A percentile compares a stretch with the other conserved stretches of the same genome.
phyloP scores from a whole-genome alignment of 2,113 vertebrate species.

The Gasterosteus nipponicus region DNA sequence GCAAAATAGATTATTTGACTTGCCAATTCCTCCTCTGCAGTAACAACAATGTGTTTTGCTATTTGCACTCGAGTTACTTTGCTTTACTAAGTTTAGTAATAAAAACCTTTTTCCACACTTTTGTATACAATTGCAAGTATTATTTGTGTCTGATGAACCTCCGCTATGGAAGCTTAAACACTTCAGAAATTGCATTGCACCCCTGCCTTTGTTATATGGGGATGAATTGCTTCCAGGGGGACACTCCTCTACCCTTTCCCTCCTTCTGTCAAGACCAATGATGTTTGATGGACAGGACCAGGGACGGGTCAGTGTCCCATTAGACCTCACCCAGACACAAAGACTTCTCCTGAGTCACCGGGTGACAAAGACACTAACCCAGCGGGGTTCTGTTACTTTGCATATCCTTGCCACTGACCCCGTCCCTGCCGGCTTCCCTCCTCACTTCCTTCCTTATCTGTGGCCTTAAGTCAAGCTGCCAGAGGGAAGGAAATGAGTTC shows the following conservation, averaged over 20 bases:
- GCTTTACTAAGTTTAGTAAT: background rate
- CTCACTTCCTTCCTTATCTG: slow-evolving; percentile 26
- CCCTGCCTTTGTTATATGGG: background rate
- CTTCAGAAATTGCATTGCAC: background rate
- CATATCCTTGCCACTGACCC: slow-evolving; percentile 24
- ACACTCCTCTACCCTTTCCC: slow-evolving; percentile 5
- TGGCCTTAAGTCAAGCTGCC: slow-evolving; percentile 51
- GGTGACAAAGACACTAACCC: slow-evolving; percentile 42
- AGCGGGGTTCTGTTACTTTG: slow-evolving; percentile 48
- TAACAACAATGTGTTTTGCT: background rate
- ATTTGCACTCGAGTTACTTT: background rate
- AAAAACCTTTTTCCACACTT: background rate
- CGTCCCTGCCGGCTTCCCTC: background rate
- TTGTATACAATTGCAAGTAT: background rate
- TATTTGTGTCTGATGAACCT: background rate
- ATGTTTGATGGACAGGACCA: slow-evolving; percentile 56
- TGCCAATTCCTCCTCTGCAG: background rate
- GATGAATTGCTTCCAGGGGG: slow-evolving; percentile 20
- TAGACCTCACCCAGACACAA: slow-evolving; percentile 51
- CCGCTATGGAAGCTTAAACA: background rate
- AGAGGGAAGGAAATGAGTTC: slow-evolving; percentile 39
- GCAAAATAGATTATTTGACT: background rate
- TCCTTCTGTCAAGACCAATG: slow-evolving; percentile 44
- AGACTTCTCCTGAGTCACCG: slow-evolving; percentile 19
- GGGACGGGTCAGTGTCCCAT: slow-evolving; percentile 62